These are phyloP conservation scores for Picus viridis DNA, from an alignment of 2,797 vertebrate genomes.

Conservation along the genomic window DNA sequence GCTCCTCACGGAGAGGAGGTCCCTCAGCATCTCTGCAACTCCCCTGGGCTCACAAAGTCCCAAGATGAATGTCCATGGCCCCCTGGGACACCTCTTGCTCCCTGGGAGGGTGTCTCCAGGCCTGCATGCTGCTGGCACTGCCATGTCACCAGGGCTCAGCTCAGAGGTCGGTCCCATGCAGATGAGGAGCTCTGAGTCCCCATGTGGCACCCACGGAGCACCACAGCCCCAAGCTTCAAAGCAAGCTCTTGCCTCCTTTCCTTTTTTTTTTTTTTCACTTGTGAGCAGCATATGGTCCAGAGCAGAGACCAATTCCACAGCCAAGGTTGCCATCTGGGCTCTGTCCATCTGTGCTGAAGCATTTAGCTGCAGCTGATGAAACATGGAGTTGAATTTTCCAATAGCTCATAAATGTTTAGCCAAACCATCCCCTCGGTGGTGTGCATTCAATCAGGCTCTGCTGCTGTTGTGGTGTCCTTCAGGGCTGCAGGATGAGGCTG, in stretches of 20 bases:
- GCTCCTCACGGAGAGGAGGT: too few relatives aligned
- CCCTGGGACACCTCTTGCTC: neutral
- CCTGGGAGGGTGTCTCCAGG: accelerated
- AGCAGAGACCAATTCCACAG: neutral
- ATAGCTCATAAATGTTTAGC: slow-evolving; percentile 19
- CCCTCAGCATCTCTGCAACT: too few relatives aligned
- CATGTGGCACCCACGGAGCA: slow-evolving; percentile 6
- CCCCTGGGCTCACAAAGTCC: neutral
- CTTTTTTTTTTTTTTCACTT: neutral
- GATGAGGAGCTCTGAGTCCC: neutral
- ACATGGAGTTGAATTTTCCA: slow-evolving; percentile 32
- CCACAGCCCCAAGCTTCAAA: neutral
- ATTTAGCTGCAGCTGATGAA: slow-evolving; percentile 29
- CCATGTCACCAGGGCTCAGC: neutral
- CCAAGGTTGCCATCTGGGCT: slow-evolving; percentile 9
- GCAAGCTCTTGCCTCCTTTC: neutral
- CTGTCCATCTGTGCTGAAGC: slow-evolving; percentile 1
- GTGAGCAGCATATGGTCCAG: slow-evolving; percentile 34
- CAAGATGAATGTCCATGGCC: accelerated
- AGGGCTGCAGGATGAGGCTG: neutral
- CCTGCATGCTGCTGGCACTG: accelerated
- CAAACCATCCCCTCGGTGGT: neutral
- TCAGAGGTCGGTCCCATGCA: neutral
- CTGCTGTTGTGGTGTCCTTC: neutral
- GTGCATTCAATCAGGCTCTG: neutral